A percentile compares a stretch with the other conserved stretches of the same genome.
These are phyloP conservation scores for Microchrysa polita DNA, from an alignment of 2,888 invertebrate species.

Conservation along the genomic window DNA sequence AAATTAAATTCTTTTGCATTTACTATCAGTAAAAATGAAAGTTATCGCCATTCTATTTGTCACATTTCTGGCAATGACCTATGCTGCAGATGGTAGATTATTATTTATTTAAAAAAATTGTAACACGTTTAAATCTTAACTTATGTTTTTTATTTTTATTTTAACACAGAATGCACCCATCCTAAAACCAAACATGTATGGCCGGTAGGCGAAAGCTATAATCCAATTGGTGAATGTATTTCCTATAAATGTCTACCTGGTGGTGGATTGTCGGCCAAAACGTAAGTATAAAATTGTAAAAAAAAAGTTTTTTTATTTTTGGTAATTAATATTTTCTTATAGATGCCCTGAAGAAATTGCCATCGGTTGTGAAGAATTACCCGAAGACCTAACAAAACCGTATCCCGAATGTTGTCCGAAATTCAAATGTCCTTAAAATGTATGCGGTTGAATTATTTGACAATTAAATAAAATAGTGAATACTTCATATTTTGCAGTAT, in stretches of 20 bases:
- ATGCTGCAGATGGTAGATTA: too few relatives aligned
- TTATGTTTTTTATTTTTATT: too few relatives aligned
- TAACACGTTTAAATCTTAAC: too few relatives aligned
- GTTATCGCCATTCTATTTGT: too few relatives aligned
- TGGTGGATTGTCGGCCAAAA: constrained; percentile 24
- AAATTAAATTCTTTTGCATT: too few relatives aligned
- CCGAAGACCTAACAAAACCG: constrained; percentile 32
- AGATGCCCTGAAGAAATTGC: constrained; percentile 34
- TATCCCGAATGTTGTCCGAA: constrained; percentile 37
- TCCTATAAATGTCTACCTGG: constrained; percentile 16
- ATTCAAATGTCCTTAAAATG: constrained; percentile 16
- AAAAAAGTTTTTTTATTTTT: not conserved
- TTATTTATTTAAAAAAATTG: not conserved
- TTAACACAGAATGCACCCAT: constrained; percentile 25
- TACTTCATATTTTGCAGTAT: too few relatives aligned
- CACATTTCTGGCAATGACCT: too few relatives aligned
- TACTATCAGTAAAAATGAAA: too few relatives aligned
- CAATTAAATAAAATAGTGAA: too few relatives aligned
- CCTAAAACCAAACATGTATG: constrained; percentile 15
- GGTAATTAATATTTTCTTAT: not conserved
- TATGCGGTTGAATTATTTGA: not conserved
- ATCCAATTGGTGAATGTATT: constrained; percentile 36
- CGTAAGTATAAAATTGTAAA: constrained; percentile 21
- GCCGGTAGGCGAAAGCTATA: constrained; percentile 12
- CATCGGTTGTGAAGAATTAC: constrained; percentile 18